phyloP scores from a whole-genome alignment of 2,888 invertebrate species.

The Blastobasis lacticolella region DNA sequence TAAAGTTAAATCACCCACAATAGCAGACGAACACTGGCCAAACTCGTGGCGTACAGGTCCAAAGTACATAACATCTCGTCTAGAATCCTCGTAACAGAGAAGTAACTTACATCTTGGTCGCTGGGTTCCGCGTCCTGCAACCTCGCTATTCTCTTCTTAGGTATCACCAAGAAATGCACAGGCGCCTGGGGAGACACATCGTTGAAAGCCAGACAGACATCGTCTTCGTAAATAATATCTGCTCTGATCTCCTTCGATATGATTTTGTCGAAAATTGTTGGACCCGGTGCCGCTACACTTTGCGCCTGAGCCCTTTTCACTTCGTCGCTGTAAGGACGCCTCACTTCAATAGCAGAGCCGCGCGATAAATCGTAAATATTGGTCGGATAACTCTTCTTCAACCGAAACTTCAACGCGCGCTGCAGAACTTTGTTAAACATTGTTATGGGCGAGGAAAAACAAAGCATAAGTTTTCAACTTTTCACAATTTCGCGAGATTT shows the following conservation, averaged over 20 bases:
- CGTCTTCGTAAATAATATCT: constrained; percentile 88
- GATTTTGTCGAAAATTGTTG: constrained; percentile 85
- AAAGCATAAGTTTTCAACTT: constrained; percentile 11
- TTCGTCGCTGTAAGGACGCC: constrained; percentile 58
- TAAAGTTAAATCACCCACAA: too few species aligned
- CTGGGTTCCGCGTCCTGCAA: constrained; percentile 74
- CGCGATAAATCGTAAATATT: constrained; percentile 62
- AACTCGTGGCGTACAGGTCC: too few species aligned
- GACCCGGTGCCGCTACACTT: constrained; percentile 42
- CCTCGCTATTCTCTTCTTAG: constrained; percentile 80
- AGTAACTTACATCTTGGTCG: constrained; percentile 73
- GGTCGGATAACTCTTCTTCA: constrained; percentile 62
- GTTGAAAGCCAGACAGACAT: constrained; percentile 85
- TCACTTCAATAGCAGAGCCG: constrained; percentile 52
- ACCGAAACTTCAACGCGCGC: constrained; percentile 57
- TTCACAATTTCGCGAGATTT: too few species aligned
- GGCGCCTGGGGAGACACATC: constrained; percentile 89
- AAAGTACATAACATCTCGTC: too few species aligned
- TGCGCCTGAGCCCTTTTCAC: constrained; percentile 55
- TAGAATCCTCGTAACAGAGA: too few species aligned
- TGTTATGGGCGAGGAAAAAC: constrained; percentile 32
- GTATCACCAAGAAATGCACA: constrained; percentile 88
- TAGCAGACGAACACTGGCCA: too few species aligned
- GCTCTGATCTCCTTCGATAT: constrained; percentile 85
- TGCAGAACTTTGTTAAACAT: constrained; percentile 68